These are phyloP conservation scores for Holothuria leucospilota DNA, from an alignment of 53 echinoderm and acorn worm species.

Conservation along the genomic window DNA sequence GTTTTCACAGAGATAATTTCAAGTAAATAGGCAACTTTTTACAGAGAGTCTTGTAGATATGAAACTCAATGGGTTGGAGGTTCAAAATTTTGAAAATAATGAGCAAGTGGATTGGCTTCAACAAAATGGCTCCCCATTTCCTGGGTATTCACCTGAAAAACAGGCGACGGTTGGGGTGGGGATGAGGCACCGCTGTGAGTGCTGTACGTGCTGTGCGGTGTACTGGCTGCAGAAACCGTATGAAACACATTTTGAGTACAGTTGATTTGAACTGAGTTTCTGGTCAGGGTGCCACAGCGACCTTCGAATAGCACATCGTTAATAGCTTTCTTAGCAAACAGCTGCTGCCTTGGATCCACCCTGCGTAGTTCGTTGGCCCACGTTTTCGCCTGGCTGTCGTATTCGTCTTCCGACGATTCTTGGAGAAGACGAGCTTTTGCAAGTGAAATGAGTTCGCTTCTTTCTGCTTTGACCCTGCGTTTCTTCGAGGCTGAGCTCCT, in stretches of 20 bases:
- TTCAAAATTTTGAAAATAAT: too few species aligned
- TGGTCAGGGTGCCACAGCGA: constrained; percentile 20
- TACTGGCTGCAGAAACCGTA: neutral
- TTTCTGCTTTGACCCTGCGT: neutral
- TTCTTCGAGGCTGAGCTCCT: neutral
- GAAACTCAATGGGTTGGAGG: too few species aligned
- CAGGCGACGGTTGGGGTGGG: too few species aligned
- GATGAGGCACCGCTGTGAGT: too few species aligned
- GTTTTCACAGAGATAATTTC: too few species aligned
- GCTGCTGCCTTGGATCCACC: constrained; percentile 32
- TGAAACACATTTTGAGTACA: constrained; percentile 25
- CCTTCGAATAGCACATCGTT: constrained; percentile 43
- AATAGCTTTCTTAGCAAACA: constrained; percentile 28
- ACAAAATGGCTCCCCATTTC: too few species aligned
- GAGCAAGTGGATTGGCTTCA: too few species aligned
- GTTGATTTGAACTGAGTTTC: constrained; percentile 32
- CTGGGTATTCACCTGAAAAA: too few species aligned
- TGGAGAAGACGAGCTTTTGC: constrained; percentile 17
- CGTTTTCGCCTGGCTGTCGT: constrained; percentile 12
- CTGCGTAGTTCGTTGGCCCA: constrained; percentile 43
- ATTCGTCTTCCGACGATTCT: constrained; percentile 30
- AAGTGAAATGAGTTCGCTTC: constrained; percentile 29
- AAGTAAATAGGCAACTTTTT: too few species aligned
- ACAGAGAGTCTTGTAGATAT: too few species aligned
- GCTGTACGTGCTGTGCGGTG: too few species aligned